Evolutionary conservation across 2,888 invertebrate genomes (phyloP).

Genomic region (Latheticus oryzae): DNA sequence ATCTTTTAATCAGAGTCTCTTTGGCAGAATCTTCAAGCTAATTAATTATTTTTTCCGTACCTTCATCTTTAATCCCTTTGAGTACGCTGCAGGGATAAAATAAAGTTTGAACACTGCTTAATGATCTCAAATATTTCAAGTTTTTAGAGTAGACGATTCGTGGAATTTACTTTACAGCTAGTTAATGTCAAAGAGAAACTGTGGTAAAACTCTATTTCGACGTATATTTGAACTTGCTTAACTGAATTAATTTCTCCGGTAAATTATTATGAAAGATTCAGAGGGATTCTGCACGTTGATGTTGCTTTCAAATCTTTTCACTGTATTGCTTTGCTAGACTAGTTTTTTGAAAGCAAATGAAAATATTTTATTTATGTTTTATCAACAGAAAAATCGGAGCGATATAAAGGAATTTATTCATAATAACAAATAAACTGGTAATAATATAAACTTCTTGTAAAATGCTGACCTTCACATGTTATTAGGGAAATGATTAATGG

Average conservation of each 20-base stretch:
- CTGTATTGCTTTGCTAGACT: slow-evolving; percentile 5
- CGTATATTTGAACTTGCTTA: slow-evolving; percentile 33
- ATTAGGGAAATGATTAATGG: slow-evolving; percentile 58
- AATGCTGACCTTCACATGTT: slow-evolving; percentile 50
- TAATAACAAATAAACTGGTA: slow-evolving; percentile 37
- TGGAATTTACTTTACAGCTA: slow-evolving; percentile 35
- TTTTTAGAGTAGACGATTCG: slow-evolving; percentile 28
- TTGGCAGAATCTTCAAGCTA: slow-evolving; percentile 41
- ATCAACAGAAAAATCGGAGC: no score
- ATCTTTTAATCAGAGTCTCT: slow-evolving; percentile 44
- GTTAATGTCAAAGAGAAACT: slow-evolving; percentile 32
- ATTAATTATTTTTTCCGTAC: slow-evolving; percentile 42
- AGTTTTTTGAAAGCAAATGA: no score
- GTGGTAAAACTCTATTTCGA: slow-evolving; percentile 30
- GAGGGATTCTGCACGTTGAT: slow-evolving; percentile 17
- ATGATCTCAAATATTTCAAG: slow-evolving; percentile 37
- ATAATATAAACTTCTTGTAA: slow-evolving; percentile 29
- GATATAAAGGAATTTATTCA: no score
- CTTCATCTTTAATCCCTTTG: slow-evolving; percentile 42
- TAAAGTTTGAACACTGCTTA: slow-evolving; percentile 37
- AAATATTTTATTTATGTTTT: no score
- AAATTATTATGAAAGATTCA: slow-evolving; percentile 30
- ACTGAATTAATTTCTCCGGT: slow-evolving; percentile 35
- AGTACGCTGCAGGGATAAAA: slow-evolving; percentile 29
- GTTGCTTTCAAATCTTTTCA: slow-evolving; percentile 34